These are phyloP conservation scores for Metridium senile DNA, from an alignment of 92 coral and sea anemone species.

Conservation along the genomic window DNA sequence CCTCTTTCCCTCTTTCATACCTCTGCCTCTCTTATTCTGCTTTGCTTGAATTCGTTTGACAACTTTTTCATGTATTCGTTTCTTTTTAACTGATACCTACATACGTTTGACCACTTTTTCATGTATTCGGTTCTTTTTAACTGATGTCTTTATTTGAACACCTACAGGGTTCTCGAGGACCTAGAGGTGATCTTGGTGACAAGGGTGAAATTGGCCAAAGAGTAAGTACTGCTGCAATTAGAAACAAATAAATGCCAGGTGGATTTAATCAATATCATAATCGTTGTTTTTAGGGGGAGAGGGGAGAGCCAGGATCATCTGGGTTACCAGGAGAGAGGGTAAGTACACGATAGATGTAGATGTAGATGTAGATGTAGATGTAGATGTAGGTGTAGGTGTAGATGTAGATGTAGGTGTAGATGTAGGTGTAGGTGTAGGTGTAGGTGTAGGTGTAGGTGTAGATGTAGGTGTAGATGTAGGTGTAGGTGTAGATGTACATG, in stretches of 20 bases:
- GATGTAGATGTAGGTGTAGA: too few relatives aligned
- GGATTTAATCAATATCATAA: neutral
- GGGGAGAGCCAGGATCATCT: conserved; percentile 69
- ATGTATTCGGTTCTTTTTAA: too few relatives aligned
- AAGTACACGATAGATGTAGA: conserved; percentile 43
- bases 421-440: too few relatives aligned
- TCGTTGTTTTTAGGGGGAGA: conserved; percentile 67
- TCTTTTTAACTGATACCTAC: too few relatives aligned
- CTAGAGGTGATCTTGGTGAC: conserved; percentile 81
- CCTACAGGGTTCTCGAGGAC: conserved; percentile 70
- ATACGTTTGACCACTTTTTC: too few relatives aligned
- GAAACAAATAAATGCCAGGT: neutral
- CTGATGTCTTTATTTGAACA: neutral
- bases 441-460: too few relatives aligned
- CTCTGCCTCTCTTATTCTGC: neutral
- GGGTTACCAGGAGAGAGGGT: conserved; percentile 89
- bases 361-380: too few relatives aligned
- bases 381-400: too few relatives aligned
- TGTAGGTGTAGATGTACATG: too few relatives aligned
- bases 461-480: too few relatives aligned
- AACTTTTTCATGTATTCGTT: too few relatives aligned
- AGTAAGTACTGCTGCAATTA: conserved; percentile 43
- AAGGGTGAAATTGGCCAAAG: conserved; percentile 87
- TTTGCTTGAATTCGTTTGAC: too few relatives aligned
- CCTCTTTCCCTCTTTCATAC: neutral